Evolutionary conservation across 2,113 vertebrate species (phyloP).

Genomic region (Oncorhynchus nerka): DNA sequence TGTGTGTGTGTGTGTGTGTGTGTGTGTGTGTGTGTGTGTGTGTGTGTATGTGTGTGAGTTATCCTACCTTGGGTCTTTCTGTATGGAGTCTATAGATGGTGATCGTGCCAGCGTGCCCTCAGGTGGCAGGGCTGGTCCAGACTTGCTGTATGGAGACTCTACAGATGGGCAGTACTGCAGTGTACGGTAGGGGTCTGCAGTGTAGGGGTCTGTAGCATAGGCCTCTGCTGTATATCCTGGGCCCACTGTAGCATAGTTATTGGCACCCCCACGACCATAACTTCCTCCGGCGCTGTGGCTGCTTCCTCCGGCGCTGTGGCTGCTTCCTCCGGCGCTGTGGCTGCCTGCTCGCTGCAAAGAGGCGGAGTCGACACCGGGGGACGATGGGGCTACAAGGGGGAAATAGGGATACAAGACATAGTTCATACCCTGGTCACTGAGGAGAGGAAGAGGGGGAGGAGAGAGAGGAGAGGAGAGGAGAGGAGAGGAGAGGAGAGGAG

Average conservation of each 20-base stretch:
- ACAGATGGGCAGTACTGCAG: constrained; percentile 98
- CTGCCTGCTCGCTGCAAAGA: constrained; percentile 98
- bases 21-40: not conserved
- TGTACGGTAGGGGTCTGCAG: constrained; percentile 95
- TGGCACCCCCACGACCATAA: constrained; percentile 72
- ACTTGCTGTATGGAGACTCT: constrained; percentile 99
- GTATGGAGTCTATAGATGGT: constrained; percentile 97
- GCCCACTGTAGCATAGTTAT: constrained; percentile 72
- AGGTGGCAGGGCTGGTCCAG: constrained; percentile 93
- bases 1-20: not conserved
- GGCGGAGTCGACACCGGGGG: constrained; percentile 98
- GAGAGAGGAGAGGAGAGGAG: no score
- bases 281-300: constrained; percentile 68
- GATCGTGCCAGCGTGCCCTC: constrained; percentile 96
- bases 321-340: constrained; percentile 72
- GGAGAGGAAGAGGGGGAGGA: no score
- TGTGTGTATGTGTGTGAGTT: not conserved
- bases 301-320: constrained; percentile 64
- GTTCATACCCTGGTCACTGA: constrained; percentile 93
- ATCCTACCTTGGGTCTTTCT: constrained; percentile 93
- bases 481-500: no score
- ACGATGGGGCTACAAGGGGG: constrained; percentile 97
- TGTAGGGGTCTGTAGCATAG: constrained; percentile 79
- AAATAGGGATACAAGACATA: constrained; percentile 98
- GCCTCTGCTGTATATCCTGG: constrained; percentile 87